Evolutionary conservation across 1,140 invertebrate genomes (phyloP), one percentile per base, ranked within the genome.

Genomic region (Achatina immaculata): DNA sequence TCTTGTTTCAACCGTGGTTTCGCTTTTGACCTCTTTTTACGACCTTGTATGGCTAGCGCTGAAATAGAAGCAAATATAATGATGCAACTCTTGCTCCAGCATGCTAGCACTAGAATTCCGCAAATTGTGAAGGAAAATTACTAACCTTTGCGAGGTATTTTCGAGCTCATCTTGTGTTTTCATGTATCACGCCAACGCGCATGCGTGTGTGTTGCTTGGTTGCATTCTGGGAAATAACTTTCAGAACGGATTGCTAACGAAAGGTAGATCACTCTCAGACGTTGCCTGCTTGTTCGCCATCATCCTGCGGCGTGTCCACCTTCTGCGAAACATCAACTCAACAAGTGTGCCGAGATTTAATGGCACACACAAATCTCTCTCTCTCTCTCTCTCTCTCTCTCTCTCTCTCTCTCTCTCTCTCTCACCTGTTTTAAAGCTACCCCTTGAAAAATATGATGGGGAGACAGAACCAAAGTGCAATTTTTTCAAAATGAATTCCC

Each of bases 1-100:
- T 85, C 84, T 45, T 87, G 86, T 76, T 81, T 84, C 36, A 85
- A 83, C 62, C 87, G 84, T 51, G 84, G 74, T 82, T 89, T 89
- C 2, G 83, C 86, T 79, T 91, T 91, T n/a, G 90, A 86, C 58
- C 91, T 86, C 79, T 92, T 92, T 82, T 92, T 92, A 77, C 91
- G 88, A 9, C 90, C 88, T 83, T 91, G 91, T 77, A 91, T 91
- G 72, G 91, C 91, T 81, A 91, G 85, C n/a, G 91, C 91, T 92
- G 86, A 80, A 88, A 48, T 45, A 80, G 80, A 82, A 42, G 78
- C 3, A 40, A 42, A 34, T 42, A 69, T 69, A 69, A 62, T 31
- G 4, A 34, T 31, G 1, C 7, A 62, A 62, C 58, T 2, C 1
- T 31, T 7, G 48, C 48, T 21, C 19, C 3, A 21, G 48, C 7